phyloP scores from a whole-genome alignment of 1,140 invertebrate genomes.

The Drosophila baimaii region DNA sequence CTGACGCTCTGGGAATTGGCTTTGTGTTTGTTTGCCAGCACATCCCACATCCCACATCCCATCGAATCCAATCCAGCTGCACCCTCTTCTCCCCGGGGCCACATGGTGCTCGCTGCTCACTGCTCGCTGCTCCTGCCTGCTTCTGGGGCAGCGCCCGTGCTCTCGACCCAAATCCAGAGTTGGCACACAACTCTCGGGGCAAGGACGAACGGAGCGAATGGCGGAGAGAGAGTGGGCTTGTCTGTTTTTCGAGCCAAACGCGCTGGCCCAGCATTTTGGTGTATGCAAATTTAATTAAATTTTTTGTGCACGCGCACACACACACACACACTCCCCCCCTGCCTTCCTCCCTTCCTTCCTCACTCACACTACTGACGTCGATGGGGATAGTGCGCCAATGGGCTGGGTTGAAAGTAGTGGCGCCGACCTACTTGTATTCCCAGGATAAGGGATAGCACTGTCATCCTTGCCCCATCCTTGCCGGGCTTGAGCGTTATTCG shows the following conservation, averaged over 20 bases:
- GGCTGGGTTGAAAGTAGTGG: slow-evolving; percentile 3
- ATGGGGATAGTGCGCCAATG: slow-evolving; percentile 16
- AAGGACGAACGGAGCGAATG: slow-evolving; percentile 14
- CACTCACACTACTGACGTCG: too few species aligned
- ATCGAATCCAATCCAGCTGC: background rate
- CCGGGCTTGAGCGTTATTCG: slow-evolving; percentile 18
- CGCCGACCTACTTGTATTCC: slow-evolving; percentile 58
- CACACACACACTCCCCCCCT: background rate
- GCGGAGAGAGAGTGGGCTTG: slow-evolving; percentile 14
- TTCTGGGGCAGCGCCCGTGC: background rate
- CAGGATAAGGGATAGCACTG: slow-evolving; percentile 42
- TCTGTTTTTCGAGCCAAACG: slow-evolving; percentile 28
- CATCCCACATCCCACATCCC: background rate
- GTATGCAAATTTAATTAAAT: slow-evolving; percentile 65
- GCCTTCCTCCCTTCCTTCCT: too few species aligned
- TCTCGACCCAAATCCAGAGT: slow-evolving; percentile 51
- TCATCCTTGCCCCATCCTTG: slow-evolving; percentile 12
- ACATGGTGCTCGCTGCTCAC: slow-evolving; percentile 12
- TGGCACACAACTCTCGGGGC: slow-evolving; percentile 43
- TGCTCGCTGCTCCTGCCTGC: background rate
- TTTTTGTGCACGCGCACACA: slow-evolving; percentile 44
- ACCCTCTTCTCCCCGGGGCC: background rate
- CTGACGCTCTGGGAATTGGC: slow-evolving; percentile 34
- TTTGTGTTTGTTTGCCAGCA: slow-evolving; percentile 11
- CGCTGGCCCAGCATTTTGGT: slow-evolving; percentile 49